Evolutionary conservation across 2,113 vertebrate genomes (phyloP).

Genomic region (Holacanthus passer): DNA sequence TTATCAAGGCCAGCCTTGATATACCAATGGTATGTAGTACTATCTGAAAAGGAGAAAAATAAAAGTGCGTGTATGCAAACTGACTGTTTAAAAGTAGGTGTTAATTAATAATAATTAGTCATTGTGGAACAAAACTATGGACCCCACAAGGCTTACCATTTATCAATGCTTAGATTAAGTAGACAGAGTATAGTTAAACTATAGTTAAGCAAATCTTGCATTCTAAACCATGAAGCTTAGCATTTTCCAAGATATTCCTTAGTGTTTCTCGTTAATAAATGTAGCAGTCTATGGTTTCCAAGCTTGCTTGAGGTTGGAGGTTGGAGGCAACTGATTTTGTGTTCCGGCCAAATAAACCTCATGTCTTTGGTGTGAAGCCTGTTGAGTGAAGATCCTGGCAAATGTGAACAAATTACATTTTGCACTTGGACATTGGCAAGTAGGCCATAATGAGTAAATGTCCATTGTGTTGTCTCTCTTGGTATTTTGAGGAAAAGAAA

Average conservation of each 20-base stretch:
- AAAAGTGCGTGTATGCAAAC: neutral
- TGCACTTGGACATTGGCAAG: neutral
- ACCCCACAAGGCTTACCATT: neutral
- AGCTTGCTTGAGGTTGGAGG: neutral
- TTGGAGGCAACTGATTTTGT: neutral
- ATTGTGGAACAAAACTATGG: neutral
- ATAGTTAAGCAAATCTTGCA: neutral
- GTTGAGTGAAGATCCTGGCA: neutral
- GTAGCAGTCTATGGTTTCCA: neutral
- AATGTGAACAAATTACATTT: neutral
- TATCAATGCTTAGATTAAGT: neutral
- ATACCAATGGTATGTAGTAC: too few relatives aligned
- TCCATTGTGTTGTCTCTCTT: neutral
- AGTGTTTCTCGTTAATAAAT: neutral
- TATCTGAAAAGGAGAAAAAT: neutral
- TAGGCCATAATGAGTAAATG: neutral
- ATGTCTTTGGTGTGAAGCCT: neutral
- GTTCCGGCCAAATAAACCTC: neutral
- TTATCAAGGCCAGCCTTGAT: neutral
- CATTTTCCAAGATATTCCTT: neutral
- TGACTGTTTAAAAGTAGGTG: neutral
- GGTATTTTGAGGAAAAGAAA: neutral
- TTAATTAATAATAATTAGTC: neutral
- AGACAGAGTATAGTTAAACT: neutral
- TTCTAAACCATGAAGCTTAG: neutral